Evolutionary conservation across 2,888 invertebrate genomes (phyloP).

Genomic region (Scaptomyza parva): DNA sequence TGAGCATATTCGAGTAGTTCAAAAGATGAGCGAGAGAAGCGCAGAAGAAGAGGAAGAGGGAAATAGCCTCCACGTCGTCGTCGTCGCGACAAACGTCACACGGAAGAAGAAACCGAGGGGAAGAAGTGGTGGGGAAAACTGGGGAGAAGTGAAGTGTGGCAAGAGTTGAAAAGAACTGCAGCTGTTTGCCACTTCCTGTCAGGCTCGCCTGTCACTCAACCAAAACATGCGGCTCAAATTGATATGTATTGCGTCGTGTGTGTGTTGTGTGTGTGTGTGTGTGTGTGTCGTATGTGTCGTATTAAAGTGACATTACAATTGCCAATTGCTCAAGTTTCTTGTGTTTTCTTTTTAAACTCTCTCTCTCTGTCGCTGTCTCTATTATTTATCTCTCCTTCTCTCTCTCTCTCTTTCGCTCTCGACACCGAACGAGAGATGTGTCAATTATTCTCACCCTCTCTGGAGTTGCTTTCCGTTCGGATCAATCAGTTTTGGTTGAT

Average conservation of each 20-base stretch:
- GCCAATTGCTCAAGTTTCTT: slow-evolving; percentile 25
- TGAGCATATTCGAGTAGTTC: slow-evolving; percentile 30
- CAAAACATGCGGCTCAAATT: slow-evolving; percentile 13
- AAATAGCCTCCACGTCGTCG: no score
- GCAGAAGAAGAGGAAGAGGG: not conserved
- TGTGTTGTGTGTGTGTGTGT: slow-evolving; percentile 1
- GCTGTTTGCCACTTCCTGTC: slow-evolving; percentile 71
- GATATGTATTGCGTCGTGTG: not conserved
- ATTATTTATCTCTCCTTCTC: no score
- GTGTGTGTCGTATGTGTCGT: slow-evolving; percentile 32
- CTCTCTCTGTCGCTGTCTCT: not conserved
- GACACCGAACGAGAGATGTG: no score
- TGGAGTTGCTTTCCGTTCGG: no score
- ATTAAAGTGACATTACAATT: slow-evolving; percentile 56
- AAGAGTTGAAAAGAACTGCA: slow-evolving; percentile 50
- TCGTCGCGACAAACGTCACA: slow-evolving; percentile 20
- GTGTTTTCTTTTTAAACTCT: not conserved
- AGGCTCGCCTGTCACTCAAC: slow-evolving; percentile 46
- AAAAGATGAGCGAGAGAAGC: not conserved
- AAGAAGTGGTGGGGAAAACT: not conserved
- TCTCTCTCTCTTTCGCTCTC: not conserved
- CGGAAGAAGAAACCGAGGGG: not conserved
- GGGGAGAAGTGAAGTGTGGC: no score
- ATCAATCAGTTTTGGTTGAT: slow-evolving; percentile 6
- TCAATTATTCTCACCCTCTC: slow-evolving; percentile 46